These are phyloP conservation scores for Rhizoglyphus robini DNA, from an alignment of 1,140 invertebrate species.

Conservation along the genomic window DNA sequence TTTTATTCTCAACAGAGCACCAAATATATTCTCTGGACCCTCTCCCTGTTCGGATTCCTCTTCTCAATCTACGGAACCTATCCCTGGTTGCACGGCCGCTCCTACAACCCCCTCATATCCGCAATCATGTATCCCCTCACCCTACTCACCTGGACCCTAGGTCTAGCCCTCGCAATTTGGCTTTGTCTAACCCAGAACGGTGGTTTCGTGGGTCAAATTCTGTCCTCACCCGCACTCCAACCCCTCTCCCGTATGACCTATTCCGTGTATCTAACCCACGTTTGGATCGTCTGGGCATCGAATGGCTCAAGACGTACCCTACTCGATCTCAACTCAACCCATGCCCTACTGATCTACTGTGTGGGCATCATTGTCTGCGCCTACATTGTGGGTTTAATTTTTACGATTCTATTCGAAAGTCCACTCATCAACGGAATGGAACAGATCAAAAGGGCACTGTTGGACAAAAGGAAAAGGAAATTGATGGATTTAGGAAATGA, in stretches of 20 bases:
- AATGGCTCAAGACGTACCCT: conserved; percentile 8
- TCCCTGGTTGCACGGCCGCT: neutral
- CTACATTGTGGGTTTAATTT: conserved; percentile 4
- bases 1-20: neutral
- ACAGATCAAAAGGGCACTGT: no score
- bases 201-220: conserved; percentile 21
- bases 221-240: conserved; percentile 21
- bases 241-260: conserved; percentile 25
- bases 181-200: conserved; percentile 22
- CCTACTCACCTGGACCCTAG: neutral
- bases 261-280: conserved; percentile 26
- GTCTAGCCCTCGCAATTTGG: neutral
- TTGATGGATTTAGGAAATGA: no score
- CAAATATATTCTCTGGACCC: no score
- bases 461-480: no score
- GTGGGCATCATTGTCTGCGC: neutral
- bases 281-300: neutral
- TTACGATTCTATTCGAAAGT: conserved; percentile 1
- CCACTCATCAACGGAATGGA: neutral
- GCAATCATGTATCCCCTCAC: neutral
- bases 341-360: neutral
- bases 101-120: neutral
- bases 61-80: neutral
- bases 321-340: neutral
- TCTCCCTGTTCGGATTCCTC: neutral